Conservation (phyloP, 2,888 invertebrate species). For the Brenthis hecate region DNA sequence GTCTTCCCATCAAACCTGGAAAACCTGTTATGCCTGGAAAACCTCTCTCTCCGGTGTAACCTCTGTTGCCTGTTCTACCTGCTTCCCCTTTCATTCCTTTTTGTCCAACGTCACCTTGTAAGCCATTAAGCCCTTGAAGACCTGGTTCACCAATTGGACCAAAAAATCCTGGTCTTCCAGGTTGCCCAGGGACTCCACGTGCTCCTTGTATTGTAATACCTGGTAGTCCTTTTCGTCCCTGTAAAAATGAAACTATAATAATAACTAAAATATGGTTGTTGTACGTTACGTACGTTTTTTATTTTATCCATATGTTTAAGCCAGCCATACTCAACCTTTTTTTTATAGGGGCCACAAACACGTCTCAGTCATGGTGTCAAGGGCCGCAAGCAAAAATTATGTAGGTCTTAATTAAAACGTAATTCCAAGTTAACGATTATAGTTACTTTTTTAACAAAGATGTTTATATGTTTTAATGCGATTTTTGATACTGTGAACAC, state of each 20-base stretch:
- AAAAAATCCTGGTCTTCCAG: constrained; percentile 86
- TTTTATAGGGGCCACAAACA: too few species aligned
- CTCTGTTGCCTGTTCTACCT: constrained; percentile 66
- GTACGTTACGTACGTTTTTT: too few species aligned
- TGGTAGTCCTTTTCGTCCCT: constrained; percentile 72
- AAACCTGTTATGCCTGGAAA: constrained; percentile 68
- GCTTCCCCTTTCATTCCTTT: constrained; percentile 83
- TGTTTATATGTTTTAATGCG: too few species aligned
- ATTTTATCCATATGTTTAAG: too few species aligned
- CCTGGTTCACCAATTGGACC: constrained; percentile 83
- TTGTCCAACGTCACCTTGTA: constrained; percentile 66
- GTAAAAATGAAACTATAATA: constrained; percentile 40
- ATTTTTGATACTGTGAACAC: too few species aligned
- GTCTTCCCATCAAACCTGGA: constrained; percentile 61
- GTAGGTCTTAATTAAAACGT: too few species aligned
- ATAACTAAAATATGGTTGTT: neutral
- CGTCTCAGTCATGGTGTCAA: too few species aligned
- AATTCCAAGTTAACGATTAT: too few species aligned
- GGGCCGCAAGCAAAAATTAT: too few species aligned
- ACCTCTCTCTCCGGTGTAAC: constrained; percentile 65
- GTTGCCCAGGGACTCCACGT: constrained; percentile 86
- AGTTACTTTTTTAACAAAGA: too few species aligned
- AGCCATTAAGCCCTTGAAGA: constrained; percentile 66
- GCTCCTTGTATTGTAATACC: constrained; percentile 81
- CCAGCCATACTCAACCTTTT: too few species aligned